These are phyloP conservation scores for Ara ararauna DNA, from an alignment of 2,797 vertebrate genomes.

Conservation along the genomic window DNA sequence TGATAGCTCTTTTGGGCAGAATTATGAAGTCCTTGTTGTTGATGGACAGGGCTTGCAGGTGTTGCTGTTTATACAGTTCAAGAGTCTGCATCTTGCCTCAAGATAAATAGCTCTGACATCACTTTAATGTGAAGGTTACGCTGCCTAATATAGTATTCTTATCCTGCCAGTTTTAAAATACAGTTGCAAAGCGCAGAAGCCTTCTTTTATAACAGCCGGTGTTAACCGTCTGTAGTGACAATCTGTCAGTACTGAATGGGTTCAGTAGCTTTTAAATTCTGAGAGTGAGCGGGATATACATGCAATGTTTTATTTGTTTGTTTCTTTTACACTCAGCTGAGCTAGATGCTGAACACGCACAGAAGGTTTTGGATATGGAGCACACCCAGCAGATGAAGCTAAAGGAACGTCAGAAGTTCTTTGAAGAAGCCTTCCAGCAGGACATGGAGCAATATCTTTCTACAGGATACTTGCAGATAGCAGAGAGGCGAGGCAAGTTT, in stretches of 20 bases:
- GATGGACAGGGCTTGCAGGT: background rate
- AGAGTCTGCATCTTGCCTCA: background rate
- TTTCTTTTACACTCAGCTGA: slow-evolving; percentile 82
- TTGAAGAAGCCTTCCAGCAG: slow-evolving; percentile 98
- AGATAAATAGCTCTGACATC: background rate
- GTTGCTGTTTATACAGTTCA: background rate
- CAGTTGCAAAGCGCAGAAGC: background rate
- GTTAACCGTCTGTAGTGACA: background rate
- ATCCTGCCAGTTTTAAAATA: background rate
- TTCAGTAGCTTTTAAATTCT: background rate
- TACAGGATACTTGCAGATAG: slow-evolving; percentile 93
- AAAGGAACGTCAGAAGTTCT: slow-evolving; percentile 96
- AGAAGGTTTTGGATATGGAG: slow-evolving; percentile 89
- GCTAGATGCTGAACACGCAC: slow-evolving; percentile 86
- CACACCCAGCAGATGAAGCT: slow-evolving; percentile 91
- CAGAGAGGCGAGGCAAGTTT: slow-evolving; percentile 90
- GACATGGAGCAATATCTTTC: slow-evolving; percentile 99
- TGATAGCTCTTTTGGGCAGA: background rate
- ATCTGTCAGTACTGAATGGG: background rate
- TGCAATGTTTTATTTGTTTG: background rate
- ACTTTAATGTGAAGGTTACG: background rate
- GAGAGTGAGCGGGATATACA: background rate
- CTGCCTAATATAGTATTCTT: background rate
- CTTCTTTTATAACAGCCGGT: background rate
- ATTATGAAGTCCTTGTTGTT: background rate